A percentile compares a stretch with the other conserved stretches of the same genome.
Conservation (phyloP, 2,113 vertebrate genomes). For the Boulengeromyrus knoepffleri region DNA sequence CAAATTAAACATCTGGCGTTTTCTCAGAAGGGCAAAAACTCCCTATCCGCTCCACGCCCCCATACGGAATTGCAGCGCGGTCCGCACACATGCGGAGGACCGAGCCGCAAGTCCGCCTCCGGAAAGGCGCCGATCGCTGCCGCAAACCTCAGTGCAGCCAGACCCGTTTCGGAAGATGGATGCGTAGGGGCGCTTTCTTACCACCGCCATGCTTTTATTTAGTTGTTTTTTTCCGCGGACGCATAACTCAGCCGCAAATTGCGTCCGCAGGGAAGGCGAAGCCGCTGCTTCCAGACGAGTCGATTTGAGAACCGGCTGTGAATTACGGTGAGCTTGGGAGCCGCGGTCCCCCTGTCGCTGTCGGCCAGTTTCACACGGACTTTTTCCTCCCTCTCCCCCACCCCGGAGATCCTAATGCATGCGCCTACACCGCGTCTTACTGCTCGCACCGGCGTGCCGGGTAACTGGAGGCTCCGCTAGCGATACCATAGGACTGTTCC, state of each 20-base stretch:
- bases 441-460: neutral
- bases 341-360: neutral
- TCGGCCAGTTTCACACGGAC: neutral
- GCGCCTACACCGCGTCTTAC: neutral
- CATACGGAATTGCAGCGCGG: neutral
- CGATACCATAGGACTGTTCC: neutral
- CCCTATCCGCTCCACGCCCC: neutral
- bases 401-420: neutral
- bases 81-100: too few relatives aligned
- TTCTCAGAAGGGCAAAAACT: neutral
- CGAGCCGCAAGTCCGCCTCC: neutral
- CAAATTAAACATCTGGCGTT: conserved; percentile 1
- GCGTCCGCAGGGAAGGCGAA: neutral
- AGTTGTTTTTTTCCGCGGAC: neutral
- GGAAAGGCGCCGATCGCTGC: neutral
- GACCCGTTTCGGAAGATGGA: neutral
- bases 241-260: conserved; percentile 5
- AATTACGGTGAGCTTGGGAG: conserved; percentile 4
- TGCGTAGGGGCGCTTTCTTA: neutral
- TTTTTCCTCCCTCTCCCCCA: neutral
- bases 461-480: neutral
- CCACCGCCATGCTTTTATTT: neutral
- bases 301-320: neutral
- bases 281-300: neutral
- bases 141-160: neutral